A percentile compares a stretch with the other conserved stretches of the same genome.
Conservation (phyloP, 2,888 invertebrate genomes). For the Lissonota sp. region DNA sequence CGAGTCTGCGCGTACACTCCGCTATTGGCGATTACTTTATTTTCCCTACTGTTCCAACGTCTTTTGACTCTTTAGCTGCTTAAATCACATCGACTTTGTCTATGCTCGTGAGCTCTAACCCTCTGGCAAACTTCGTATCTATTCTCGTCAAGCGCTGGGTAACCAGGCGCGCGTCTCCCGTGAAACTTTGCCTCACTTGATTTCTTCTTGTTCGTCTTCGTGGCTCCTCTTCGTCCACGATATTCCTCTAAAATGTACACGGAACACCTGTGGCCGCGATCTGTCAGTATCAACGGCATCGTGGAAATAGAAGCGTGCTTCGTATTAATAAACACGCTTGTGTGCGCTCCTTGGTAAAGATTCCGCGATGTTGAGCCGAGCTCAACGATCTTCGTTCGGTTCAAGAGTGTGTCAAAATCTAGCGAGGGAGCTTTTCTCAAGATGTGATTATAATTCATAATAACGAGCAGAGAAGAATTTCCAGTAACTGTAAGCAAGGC, state of each 20-base stretch:
- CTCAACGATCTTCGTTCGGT: neutral
- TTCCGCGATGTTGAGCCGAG: neutral
- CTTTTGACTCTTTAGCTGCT: neutral
- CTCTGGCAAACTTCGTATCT: constrained; percentile 13
- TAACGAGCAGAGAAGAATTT: too few species aligned
- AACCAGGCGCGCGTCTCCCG: constrained; percentile 12
- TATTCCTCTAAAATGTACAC: constrained; percentile 56
- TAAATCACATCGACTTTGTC: neutral
- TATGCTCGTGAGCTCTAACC: constrained; percentile 22
- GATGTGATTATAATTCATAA: too few species aligned
- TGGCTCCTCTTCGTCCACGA: constrained; percentile 16
- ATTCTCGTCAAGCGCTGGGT: constrained; percentile 27
- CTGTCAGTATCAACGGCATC: constrained; percentile 70
- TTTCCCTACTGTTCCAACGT: neutral
- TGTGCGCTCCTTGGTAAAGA: constrained; percentile 18
- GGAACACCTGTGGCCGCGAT: constrained; percentile 78
- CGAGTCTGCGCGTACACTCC: too few species aligned
- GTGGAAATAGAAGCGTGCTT: constrained; percentile 70
- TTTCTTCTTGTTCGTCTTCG: constrained; percentile 20
- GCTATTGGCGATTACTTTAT: neutral
- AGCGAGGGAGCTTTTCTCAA: too few species aligned
- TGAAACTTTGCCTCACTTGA: constrained; percentile 8
- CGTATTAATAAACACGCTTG: constrained; percentile 73
- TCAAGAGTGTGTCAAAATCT: too few species aligned
- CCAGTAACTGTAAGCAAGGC: too few species aligned